Base-by-base conservation (phyloP, 2,888 invertebrate species). In the Plagodis dolabraria region DNA sequence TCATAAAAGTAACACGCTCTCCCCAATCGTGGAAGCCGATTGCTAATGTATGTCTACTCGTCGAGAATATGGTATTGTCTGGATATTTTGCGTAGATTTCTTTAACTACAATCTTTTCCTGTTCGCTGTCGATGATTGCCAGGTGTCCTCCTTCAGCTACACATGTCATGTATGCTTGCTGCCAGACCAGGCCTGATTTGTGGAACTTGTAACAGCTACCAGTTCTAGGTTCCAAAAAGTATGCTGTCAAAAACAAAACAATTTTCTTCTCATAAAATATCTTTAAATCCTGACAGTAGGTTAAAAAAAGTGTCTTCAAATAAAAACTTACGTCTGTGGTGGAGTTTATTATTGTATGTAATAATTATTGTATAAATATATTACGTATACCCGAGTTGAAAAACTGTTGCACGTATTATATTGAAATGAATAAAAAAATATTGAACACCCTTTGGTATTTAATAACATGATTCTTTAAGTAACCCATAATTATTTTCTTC, bases 21-120 rank as follows among this genome's bases (percentile, higher is more conserved):
- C 49, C 55, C 55, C 55, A 56, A n/a, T 56, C 55, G 9, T 56
- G 55, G 34, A 56, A 49, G 5, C 55, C 55, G 11, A 55, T 9
- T 11, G 49, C 45, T 33, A 53, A 5, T 8, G 53, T 53, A 9
- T 46, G 53, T 12, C 46, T 46, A 12, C 40, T 38, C 7, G 42
- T 12, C 5, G 43, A 35, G n/a, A 47, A 44, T 1, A 55, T 55
- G 0, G 10, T 33, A 6, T 48, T 34, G 22, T 44, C 22, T 6
- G 48, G 55, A 43, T 49, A 33, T 22, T 49, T 48, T 9, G 8
- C 36, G 36, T 46, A 53, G 47, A 10, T 10, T 0, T 80, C 73
- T 7, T n/a, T 69, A 0, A 83, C 38, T 0, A 78, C 71, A 4
- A 35, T 38, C 0, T 76, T 72, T 56, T 85, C 85, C 0, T 9